Base-by-base conservation (phyloP, 2,888 invertebrate species). In the Melanotus villosus region DNA sequence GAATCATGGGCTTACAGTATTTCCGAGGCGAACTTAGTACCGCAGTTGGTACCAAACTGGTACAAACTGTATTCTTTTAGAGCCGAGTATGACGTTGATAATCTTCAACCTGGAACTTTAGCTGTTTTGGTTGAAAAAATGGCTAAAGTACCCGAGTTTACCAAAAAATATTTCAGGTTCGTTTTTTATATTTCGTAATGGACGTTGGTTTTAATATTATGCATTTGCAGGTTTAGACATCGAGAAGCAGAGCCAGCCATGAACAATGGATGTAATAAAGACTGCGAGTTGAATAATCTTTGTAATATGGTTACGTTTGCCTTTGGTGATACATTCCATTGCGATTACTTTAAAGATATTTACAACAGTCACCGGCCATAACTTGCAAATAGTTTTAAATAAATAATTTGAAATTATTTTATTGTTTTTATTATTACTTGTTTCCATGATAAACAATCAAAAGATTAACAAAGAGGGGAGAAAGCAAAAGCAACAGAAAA, bases 21-120 rank as follows among this genome's bases (percentile, higher is more conserved):
- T 21, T 91, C 91, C 0, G 87, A 88, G 79, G 93, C 94, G 0
- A 94, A 93, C 80, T 79, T 87, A 9, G 45, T 85, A 0, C 87
- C 89, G 0, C 78, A 87, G 1, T 75, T 84, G 21, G 82, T 85
- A n/a, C 93, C 94, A 0, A 84, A 85, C 6, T 95, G 95, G 94
- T 90, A 88, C 77, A 87, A 89, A 80, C 88, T 93, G 12, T 95
- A 95, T 80, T 88, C 90, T 12, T 92, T 95, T 76, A 89, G 87
- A 75, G 86, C 89, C 56, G 88, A 87, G 7, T 94, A 90, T 76
- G 86, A 23, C 2, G 30, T 88, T 70, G 65, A 74, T 6, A 80
- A 81, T 41, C 75, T 87, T 60, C 78, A 78, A 58, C 86, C 87
- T 0, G 65, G 68, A 4, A 84, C 85, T 65, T 80, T 87, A 79